Evolutionary conservation across 2,113 vertebrate genomes (phyloP), one percentile per base, ranked within the genome.

Genomic region (Tapirus terrestris): DNA sequence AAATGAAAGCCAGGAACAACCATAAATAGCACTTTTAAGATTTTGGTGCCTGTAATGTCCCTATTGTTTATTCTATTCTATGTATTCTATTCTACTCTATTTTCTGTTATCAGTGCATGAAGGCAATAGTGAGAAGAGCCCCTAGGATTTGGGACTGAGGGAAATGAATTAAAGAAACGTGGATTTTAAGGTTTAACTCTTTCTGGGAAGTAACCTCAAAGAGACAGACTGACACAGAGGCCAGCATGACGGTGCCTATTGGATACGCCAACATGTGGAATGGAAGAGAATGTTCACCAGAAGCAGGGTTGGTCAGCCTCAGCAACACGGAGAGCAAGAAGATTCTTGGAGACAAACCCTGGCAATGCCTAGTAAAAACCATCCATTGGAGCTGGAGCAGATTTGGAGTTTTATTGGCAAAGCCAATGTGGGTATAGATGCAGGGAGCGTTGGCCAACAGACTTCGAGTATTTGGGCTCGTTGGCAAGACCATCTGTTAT

Each of bases 31-130:
- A 43, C 83, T 87, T 94, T 45, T 72, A 79, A 96, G 96, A 93
- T 13, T 21, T 60, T 3, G 8, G 39, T n/a, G 12, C 33, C 48
- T 81, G 27, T 21, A 56, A 93, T 51, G 53, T 93, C 94, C 81
- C 95, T 89, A 39, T 33, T 91, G 77, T 85, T 97, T 92, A 93
- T n/a, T n/a, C n/a, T n/a, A 96, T 75, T 92, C 91, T 90, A 29
- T 93, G 2, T 20, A 94, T 92, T 58, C 45, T 83, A 45, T 45
- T 95, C 25, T 76, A 77, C 1, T 84, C 29, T 89, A 27, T 86
- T 93, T 93, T 97, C 93, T 94, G n/a, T 48, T 89, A 21, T 70
- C 89, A 65, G 84, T 92, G 2, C 76, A 96, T 81, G 67, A 88
- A 91, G 81, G 36, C 63, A 92, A 95, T 67, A 76, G 45, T 63